Evolutionary conservation across 2,888 invertebrate genomes (phyloP).

Genomic region (Drepanosiphum platanoidis): DNA sequence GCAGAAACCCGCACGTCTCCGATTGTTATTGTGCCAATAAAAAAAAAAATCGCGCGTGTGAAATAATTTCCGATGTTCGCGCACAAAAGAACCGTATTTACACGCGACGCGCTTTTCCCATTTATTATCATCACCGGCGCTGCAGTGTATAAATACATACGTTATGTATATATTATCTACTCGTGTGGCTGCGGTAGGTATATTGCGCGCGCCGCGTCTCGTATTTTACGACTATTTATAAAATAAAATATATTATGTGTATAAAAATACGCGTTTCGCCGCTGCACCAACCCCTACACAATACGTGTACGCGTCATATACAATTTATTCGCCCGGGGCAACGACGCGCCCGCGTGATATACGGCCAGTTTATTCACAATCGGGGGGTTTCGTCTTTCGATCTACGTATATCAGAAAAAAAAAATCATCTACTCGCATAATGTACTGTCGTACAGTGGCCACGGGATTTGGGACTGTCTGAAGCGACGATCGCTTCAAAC

Average conservation of each 20-base stretch:
- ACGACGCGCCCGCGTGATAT: background rate
- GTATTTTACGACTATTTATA: slow-evolving; percentile 25
- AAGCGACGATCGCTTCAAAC: too few species aligned
- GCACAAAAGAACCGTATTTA: slow-evolving; percentile 42
- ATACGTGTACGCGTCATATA: background rate
- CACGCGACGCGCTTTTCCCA: slow-evolving; percentile 16
- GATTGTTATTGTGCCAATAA: slow-evolving; percentile 43
- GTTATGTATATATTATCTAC: too few species aligned
- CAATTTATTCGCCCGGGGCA: slow-evolving; percentile 26
- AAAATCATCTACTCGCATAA: too few species aligned
- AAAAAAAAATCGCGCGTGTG: slow-evolving; percentile 43
- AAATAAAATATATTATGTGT: background rate
- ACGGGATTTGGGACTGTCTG: too few species aligned
- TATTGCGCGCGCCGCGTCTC: background rate
- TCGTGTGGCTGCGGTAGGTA: slow-evolving; percentile 40
- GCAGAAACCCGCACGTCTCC: slow-evolving; percentile 18
- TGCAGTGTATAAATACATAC: too few species aligned
- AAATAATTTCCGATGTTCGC: slow-evolving; percentile 21
- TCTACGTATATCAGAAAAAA: too few species aligned
- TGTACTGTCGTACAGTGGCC: too few species aligned
- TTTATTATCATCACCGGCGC: background rate
- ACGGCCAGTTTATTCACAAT: too few species aligned
- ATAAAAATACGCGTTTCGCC: background rate
- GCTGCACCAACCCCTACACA: background rate
- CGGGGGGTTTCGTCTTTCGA: too few species aligned